A percentile compares a stretch with the other conserved stretches of the same genome.
Conservation (phyloP, 2,113 vertebrate genomes). For the Salvelinus namaycush region DNA sequence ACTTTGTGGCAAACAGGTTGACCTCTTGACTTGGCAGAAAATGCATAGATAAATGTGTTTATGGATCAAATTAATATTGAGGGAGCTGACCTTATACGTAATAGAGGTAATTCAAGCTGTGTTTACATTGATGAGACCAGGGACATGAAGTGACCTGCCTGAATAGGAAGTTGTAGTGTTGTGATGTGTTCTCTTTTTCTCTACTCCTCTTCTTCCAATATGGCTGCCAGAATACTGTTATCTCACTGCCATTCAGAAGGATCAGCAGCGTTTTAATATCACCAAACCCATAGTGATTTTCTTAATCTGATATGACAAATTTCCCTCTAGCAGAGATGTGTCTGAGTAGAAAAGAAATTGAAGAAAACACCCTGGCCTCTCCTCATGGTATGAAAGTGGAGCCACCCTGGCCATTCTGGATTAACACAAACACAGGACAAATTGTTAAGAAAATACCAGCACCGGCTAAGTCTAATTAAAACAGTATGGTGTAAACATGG, state of each 20-base stretch:
- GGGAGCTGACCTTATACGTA: too few species aligned
- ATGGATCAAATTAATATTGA: too few species aligned
- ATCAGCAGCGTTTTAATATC: slow-evolving; percentile 4
- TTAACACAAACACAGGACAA: slow-evolving; percentile 62
- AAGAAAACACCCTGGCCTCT: slow-evolving; percentile 33
- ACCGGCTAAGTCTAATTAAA: slow-evolving; percentile 75
- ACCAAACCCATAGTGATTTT: slow-evolving; percentile 4
- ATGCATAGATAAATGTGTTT: too few species aligned
- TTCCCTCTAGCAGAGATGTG: neutral
- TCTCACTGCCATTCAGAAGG: slow-evolving; percentile 12
- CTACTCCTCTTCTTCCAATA: slow-evolving; percentile 9
- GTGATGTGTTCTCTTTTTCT: slow-evolving; percentile 18
- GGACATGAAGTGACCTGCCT: slow-evolving; percentile 54
- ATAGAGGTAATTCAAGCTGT: neutral
- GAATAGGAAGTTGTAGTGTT: slow-evolving; percentile 67
- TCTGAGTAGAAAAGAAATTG: neutral
- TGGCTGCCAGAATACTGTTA: neutral
- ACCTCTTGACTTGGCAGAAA: too few species aligned
- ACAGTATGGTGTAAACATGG: slow-evolving; percentile 73
- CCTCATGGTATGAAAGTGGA: slow-evolving; percentile 48
- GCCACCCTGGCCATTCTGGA: slow-evolving; percentile 55
- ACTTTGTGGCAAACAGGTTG: too few species aligned
- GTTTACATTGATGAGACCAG: slow-evolving; percentile 37
- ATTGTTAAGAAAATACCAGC: slow-evolving; percentile 73
- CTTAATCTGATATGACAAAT: neutral